A percentile compares a stretch with the other conserved stretches of the same genome.
Conservation (phyloP, 2,113 vertebrate species). For the Callithrix jacchus region DNA sequence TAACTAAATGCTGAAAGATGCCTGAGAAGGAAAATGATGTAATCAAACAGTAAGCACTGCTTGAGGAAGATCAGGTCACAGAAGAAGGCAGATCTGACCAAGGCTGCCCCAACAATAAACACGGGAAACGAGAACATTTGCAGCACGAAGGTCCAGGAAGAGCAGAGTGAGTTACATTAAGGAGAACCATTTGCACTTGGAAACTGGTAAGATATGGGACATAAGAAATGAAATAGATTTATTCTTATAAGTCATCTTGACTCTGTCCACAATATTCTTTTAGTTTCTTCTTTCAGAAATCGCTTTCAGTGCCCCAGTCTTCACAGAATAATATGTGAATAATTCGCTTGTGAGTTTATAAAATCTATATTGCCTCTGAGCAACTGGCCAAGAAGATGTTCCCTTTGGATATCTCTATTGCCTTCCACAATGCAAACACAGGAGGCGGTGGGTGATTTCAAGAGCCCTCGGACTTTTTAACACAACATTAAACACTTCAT, state of each 20-base stretch:
- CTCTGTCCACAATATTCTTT: neutral
- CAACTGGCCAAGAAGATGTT: neutral
- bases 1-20: conserved; percentile 6
- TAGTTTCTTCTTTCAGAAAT: neutral
- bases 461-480: neutral
- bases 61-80: neutral
- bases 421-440: neutral
- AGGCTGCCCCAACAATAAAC: neutral
- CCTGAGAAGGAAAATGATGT: neutral
- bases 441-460: neutral
- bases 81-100: neutral
- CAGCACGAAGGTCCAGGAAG: neutral
- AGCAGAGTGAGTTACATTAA: neutral
- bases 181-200: neutral
- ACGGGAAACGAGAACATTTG: neutral
- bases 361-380: neutral
- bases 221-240: neutral
- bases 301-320: neutral
- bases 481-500: neutral
- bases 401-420: neutral
- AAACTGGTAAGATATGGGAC: neutral
- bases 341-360: neutral
- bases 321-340: neutral
- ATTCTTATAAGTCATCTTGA: neutral
- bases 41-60: neutral